phyloP scores from a whole-genome alignment of 2,888 invertebrate species.

The Ypsolopha scabrella region DNA sequence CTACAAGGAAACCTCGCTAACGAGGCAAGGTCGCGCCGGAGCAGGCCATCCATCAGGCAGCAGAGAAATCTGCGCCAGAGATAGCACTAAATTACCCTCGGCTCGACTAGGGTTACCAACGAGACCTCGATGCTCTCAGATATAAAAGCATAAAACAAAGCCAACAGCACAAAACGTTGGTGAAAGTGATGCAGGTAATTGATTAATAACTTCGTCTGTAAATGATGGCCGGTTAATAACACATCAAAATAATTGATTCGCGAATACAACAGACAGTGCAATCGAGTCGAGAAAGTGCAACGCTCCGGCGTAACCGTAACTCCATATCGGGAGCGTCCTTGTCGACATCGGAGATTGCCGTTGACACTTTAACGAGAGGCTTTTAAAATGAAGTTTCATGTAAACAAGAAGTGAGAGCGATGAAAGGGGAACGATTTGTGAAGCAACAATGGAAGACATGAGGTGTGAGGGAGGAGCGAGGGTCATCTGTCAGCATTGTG shows the following conservation, averaged over 20 bases:
- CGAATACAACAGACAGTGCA: constrained; percentile 21
- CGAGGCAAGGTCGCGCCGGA: constrained; percentile 23
- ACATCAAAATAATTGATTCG: constrained; percentile 47
- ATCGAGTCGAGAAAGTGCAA: constrained; percentile 22
- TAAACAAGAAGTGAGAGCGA: constrained; percentile 44
- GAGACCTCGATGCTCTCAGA: constrained; percentile 8
- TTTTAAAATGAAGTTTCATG: constrained; percentile 38
- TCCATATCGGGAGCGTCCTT: constrained; percentile 22
- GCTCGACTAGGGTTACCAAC: constrained; percentile 27
- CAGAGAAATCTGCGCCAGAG: constrained; percentile 32
- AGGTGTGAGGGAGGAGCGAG: constrained; percentile 34
- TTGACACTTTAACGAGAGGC: constrained; percentile 43
- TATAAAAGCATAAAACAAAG: constrained; percentile 1
- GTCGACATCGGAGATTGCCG: constrained; percentile 17
- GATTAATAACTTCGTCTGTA: constrained; percentile 45
- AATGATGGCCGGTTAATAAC: constrained; percentile 44
- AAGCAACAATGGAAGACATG: constrained; percentile 24
- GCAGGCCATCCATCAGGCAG: constrained; percentile 24
- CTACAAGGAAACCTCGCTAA: constrained; percentile 25
- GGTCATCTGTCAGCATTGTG: constrained; percentile 50
- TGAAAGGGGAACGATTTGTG: constrained; percentile 55
- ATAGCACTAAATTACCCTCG: constrained; percentile 38
- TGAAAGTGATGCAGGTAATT: constrained; percentile 45
- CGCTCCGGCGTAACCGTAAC: constrained; percentile 22
- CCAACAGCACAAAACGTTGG: constrained; percentile 9